Base-by-base conservation (phyloP, 2,113 vertebrate species). In the Corythoichthys intestinalis region DNA sequence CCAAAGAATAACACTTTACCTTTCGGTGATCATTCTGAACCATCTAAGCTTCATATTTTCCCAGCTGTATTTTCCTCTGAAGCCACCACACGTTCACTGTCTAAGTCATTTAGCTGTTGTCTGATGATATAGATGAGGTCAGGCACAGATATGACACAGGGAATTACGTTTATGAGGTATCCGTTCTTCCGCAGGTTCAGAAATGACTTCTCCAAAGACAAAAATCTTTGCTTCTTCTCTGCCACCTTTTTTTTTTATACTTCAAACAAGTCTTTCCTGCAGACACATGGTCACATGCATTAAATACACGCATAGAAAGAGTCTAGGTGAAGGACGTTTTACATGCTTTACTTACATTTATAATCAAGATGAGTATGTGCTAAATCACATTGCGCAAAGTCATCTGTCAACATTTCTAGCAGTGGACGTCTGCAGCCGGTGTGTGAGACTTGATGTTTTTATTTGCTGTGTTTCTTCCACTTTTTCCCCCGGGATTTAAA, bases 401-500 rank as follows among this genome's bases (percentile, higher is more conserved):
- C 65, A 79, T 82, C 73, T 71, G 77, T 86, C 76, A 75, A 67
- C 75, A 60, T 69, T 13, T 61, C 70, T 20, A 62, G 61, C 68
- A 61, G 41, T 60, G 71, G 69, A 72, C 57, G 7, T 73, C 70
- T 79, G 71, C 50, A 39, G 74, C 59, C 74, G 70, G 69, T 14
- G 66, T 52, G 46, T 61, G 9, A 69, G 72, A 66, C 65, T 77
- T 61, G 56, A 13, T n/a, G 48, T 82, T 83, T 85, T 72, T 67
- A 73, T 81, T 82, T 82, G 81, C 74, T 83, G 78, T 81, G 70
- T 79, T 79, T 80, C 69, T 66, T 83, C 13, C 57, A 66, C 82
- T 79, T 63, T 14, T 70, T 28, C 20, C 20, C 20, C 20, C 20
- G 20, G 72, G 81, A 83, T 80, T 83, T 71, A 38, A 46, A 70